phyloP scores from a whole-genome alignment of 2,797 vertebrate species.

The Tangara arthus region DNA sequence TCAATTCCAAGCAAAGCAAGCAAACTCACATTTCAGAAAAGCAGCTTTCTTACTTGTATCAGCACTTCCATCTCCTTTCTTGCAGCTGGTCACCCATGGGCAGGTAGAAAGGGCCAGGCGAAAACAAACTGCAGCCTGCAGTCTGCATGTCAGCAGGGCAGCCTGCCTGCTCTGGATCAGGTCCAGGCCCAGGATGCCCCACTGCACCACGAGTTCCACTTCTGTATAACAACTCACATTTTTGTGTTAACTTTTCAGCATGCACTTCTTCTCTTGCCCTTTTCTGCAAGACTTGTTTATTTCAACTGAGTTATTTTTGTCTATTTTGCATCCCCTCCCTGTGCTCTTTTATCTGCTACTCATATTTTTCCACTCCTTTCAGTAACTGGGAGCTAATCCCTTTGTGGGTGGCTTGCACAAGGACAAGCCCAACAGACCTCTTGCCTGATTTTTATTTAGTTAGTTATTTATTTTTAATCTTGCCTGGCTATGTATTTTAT shows the following conservation, averaged over 20 bases:
- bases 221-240: background rate
- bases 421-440: background rate
- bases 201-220: fast-evolving
- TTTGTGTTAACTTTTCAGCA: background rate
- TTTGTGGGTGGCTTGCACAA: constrained; percentile 14
- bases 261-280: background rate
- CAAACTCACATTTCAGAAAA: background rate
- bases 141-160: fast-evolving
- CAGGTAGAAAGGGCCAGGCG: background rate
- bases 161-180: background rate
- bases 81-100: background rate
- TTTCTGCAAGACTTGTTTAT: constrained; percentile 1
- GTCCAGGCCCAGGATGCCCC: background rate
- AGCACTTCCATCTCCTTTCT: background rate
- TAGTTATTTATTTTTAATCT: background rate
- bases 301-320: constrained; percentile 20
- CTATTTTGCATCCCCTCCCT: background rate
- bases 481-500: background rate
- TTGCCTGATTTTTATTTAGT: background rate
- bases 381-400: background rate
- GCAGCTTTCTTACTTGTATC: background rate
- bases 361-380: background rate
- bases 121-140: background rate
- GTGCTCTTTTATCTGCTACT: background rate
- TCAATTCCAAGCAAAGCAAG: background rate